These are phyloP conservation scores for Halcyon badia DNA, from an alignment of 2,797 vertebrate genomes.

Conservation along the genomic window DNA sequence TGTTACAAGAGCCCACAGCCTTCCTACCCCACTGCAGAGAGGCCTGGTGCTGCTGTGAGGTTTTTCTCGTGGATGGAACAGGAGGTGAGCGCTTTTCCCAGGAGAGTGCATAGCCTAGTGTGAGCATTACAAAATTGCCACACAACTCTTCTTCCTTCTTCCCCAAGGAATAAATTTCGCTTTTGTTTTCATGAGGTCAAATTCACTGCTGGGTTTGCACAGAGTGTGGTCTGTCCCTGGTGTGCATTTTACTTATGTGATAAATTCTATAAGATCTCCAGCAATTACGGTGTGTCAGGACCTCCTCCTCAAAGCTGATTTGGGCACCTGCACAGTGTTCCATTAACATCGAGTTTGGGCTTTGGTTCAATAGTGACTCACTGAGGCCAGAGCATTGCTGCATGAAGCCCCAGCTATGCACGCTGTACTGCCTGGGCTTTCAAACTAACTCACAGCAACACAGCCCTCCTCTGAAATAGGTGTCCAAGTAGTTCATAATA, in stretches of 20 bases:
- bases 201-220: background rate
- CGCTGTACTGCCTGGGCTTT: background rate
- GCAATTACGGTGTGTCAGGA: background rate
- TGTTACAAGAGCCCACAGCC: background rate
- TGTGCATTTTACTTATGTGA: background rate
- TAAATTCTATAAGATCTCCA: background rate
- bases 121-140: background rate
- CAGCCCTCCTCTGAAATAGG: background rate
- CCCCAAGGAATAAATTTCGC: background rate
- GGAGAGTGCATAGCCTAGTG: background rate
- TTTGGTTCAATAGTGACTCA: slow-evolving; percentile 53
- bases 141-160: background rate
- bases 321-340: background rate
- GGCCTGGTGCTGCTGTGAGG: background rate
- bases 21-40: background rate
- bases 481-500: background rate
- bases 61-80: background rate
- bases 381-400: slow-evolving; percentile 20
- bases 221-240: background rate
- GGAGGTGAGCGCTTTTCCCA: background rate
- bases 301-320: background rate
- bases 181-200: background rate
- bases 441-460: background rate
- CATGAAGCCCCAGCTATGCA: background rate
- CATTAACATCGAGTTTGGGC: slow-evolving; percentile 23